These are phyloP conservation scores for Gulo gulo DNA, from an alignment of 2,113 vertebrate species.

Conservation along the genomic window DNA sequence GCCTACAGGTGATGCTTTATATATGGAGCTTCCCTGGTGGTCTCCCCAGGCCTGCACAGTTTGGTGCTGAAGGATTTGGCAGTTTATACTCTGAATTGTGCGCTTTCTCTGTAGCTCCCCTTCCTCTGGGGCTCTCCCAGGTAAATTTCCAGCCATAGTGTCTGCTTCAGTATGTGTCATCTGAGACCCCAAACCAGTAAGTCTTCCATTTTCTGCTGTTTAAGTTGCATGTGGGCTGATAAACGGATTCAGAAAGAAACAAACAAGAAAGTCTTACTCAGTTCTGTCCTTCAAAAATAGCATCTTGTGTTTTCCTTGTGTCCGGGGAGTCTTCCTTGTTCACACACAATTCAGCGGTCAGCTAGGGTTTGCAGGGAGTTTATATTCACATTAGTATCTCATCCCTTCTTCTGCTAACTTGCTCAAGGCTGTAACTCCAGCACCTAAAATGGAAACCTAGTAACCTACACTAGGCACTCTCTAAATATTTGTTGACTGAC, in stretches of 20 bases:
- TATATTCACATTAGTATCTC: not conserved
- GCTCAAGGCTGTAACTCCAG: not conserved
- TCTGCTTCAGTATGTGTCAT: not conserved
- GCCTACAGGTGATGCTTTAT: not conserved
- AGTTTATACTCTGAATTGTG: not conserved
- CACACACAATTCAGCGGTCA: not conserved
- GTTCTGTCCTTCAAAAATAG: not conserved
- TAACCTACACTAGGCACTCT: fast-evolving
- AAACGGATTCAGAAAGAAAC: not conserved
- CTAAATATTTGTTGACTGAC: not conserved
- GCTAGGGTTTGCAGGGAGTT: not conserved
- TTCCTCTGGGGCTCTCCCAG: not conserved
- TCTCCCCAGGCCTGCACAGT: no score
- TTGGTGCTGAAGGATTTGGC: not conserved
- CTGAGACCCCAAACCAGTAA: not conserved
- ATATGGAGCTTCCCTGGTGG: no score
- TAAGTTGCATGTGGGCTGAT: not conserved
- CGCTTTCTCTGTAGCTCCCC: not conserved
- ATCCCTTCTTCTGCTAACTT: not conserved
- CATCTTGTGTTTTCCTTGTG: not conserved
- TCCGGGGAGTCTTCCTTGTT: not conserved
- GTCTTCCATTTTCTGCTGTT: not conserved
- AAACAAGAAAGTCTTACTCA: not conserved
- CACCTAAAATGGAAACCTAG: not conserved
- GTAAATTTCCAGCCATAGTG: not conserved